Evolutionary conservation across 2,888 invertebrate genomes (phyloP).

Genomic region (Lithosia quadra): DNA sequence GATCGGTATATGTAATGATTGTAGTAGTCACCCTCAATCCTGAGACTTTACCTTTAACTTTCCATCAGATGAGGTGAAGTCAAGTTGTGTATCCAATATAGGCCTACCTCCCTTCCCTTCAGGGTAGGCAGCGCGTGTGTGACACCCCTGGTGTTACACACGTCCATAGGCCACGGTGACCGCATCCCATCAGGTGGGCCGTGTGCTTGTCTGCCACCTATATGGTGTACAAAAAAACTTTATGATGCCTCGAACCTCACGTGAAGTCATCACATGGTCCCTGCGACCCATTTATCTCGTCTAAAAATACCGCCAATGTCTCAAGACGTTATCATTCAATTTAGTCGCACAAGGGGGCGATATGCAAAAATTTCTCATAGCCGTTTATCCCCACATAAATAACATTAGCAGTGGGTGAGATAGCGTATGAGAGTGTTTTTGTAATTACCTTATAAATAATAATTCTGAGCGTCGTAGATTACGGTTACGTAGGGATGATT

Average conservation of each 20-base stretch:
- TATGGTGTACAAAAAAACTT: no score
- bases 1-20: no score
- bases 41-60: no score
- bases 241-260: no score
- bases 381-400: constrained; percentile 84
- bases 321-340: constrained; percentile 77
- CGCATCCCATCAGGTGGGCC: no score
- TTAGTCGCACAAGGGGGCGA: constrained; percentile 70
- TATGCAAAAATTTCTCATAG: constrained; percentile 82
- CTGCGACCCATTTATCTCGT: constrained; percentile 15
- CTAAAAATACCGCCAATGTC: constrained; percentile 39
- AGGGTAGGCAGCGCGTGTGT: no score
- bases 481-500: constrained; percentile 78
- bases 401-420: constrained; percentile 77
- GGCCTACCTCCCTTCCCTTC: no score
- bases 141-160: no score
- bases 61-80: no score
- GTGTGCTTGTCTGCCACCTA: neutral
- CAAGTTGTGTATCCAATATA: no score
- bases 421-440: constrained; percentile 83
- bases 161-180: no score
- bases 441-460: constrained; percentile 87
- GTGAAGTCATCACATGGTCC: neutral
- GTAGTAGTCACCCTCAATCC: no score
- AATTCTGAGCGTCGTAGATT: constrained; percentile 82